phyloP scores from a whole-genome alignment of 2,888 invertebrate species.

The Andrena haemorrhoa region DNA sequence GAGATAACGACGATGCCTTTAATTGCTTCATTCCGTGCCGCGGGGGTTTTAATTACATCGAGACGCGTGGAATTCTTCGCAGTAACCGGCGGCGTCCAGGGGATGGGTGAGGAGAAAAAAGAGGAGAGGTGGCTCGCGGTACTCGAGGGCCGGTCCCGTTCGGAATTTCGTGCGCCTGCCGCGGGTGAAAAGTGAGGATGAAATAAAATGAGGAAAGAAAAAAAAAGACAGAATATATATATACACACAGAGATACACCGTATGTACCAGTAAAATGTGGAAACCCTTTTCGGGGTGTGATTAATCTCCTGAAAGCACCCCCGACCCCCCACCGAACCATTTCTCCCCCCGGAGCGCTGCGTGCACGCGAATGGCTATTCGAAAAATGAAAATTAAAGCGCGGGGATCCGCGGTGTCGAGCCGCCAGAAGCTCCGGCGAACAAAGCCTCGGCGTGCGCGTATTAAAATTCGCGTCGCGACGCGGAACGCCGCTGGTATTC shows the following conservation, averaged over 20 bases:
- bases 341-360: constrained; percentile 8
- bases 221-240: constrained; percentile 14
- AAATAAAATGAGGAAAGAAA: constrained; percentile 32
- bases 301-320: constrained; percentile 55
- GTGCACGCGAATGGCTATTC: neutral
- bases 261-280: constrained; percentile 44
- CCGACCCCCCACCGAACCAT: constrained; percentile 1
- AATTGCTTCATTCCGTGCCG: constrained; percentile 12
- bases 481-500: neutral
- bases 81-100: no score
- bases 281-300: constrained; percentile 45
- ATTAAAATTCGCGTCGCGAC: neutral
- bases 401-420: neutral
- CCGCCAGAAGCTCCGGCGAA: neutral
- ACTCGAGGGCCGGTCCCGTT: neutral
- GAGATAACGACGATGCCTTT: constrained; percentile 18
- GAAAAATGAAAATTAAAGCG: constrained; percentile 30
- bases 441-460: neutral
- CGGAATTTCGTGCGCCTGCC: constrained; percentile 51
- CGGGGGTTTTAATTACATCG: neutral
- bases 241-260: constrained; percentile 7
- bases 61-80: neutral
- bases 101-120: no score
- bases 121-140: no score
- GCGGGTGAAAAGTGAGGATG: constrained; percentile 29